Conservation (phyloP, 2,113 vertebrate genomes). For the Sarotherodon lohbergeri region DNA sequence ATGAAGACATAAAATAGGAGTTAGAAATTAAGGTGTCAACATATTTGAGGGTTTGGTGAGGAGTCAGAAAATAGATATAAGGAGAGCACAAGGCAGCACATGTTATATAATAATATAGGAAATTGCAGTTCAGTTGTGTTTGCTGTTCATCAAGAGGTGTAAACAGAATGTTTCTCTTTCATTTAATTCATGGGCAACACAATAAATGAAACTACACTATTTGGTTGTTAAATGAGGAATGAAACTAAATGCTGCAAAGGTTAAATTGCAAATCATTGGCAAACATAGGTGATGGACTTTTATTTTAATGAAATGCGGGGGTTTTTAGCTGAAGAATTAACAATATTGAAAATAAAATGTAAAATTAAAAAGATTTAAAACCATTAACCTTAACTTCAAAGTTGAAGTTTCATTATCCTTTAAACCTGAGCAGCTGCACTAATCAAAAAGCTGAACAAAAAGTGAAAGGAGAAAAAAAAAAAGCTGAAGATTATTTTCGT, state of each 20-base stretch:
- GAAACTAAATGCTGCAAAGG: not conserved
- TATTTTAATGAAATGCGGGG: not conserved
- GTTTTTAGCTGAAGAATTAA: not conserved
- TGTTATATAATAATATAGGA: rapidly evolving
- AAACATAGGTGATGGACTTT: not conserved
- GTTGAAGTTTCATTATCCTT: not conserved
- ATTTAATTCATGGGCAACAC: not conserved
- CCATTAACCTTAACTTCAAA: not conserved
- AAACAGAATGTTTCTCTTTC: not conserved
- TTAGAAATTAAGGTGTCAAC: not conserved
- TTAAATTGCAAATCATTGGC: not conserved
- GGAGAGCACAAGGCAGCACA: not conserved
- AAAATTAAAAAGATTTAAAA: not conserved
- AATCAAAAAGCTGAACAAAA: not conserved
- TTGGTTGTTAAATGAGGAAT: not conserved
- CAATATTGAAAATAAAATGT: not conserved
- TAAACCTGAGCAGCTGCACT: not conserved
- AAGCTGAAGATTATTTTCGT: not conserved
- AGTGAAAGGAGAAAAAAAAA: not conserved
- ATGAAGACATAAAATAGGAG: not conserved
- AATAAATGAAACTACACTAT: not conserved
- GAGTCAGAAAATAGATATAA: not conserved
- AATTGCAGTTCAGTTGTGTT: not conserved
- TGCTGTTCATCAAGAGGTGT: not conserved
- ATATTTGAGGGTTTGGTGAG: not conserved